A percentile compares a stretch with the other conserved stretches of the same genome.
Conservation (phyloP, 2,113 vertebrate species). For the Clarias gariepinus region DNA sequence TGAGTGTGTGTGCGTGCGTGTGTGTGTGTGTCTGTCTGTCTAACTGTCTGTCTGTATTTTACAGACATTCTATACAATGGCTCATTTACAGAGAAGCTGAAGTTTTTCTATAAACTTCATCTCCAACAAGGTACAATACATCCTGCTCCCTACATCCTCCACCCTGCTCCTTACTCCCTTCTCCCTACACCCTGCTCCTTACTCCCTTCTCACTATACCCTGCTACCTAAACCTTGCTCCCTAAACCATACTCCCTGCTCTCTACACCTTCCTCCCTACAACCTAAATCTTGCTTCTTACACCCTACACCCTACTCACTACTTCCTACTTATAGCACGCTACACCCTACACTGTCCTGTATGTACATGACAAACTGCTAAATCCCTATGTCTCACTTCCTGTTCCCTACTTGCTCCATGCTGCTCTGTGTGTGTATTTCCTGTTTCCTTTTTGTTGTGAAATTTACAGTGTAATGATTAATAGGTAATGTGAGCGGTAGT, state of each 20-base stretch:
- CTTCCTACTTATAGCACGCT: neutral
- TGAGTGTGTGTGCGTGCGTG: slow-evolving; percentile 28
- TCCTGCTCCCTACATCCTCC: neutral
- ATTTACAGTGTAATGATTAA: neutral
- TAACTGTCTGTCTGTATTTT: slow-evolving; percentile 20
- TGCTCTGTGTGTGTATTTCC: too few species aligned
- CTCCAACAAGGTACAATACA: slow-evolving; percentile 83
- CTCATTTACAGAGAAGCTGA: slow-evolving; percentile 94
- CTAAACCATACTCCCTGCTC: neutral
- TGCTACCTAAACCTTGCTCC: neutral
- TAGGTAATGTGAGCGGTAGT: neutral
- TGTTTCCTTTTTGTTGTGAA: too few species aligned
- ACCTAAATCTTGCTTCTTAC: neutral
- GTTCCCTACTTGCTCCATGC: too few species aligned
- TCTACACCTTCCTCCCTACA: neutral
- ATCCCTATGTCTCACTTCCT: too few species aligned
- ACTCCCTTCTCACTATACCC: too few species aligned
- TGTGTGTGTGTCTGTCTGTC: slow-evolving; percentile 3
- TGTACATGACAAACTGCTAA: too few species aligned
- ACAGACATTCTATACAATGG: slow-evolving; percentile 88
- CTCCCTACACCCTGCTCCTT: too few species aligned
- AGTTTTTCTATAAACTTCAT: slow-evolving; percentile 95
- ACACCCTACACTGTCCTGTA: neutral
- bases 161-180: too few species aligned
- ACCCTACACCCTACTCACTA: neutral